A percentile compares a stretch with the other conserved stretches of the same genome.
These are phyloP conservation scores for Hirtodrosophila alboralis DNA, from an alignment of 2,888 invertebrate species.

Conservation along the genomic window DNA sequence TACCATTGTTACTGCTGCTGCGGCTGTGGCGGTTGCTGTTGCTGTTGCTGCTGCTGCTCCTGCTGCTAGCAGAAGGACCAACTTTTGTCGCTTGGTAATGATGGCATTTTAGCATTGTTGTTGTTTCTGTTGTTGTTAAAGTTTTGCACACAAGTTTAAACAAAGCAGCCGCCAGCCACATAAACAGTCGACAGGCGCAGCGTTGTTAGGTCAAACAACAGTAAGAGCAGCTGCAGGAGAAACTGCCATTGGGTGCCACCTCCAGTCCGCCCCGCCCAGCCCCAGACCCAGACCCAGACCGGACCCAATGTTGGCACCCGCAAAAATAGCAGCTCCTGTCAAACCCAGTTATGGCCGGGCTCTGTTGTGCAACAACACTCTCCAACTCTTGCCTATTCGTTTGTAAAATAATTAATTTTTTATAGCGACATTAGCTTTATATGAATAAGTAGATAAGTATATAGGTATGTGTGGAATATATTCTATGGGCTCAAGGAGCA, in stretches of 20 bases:
- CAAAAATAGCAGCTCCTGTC: conserved; percentile 60
- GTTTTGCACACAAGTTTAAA: conserved; percentile 79
- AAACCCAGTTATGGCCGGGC: conserved; percentile 44
- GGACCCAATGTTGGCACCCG: conserved; percentile 45
- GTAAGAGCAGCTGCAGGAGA: conserved; percentile 53
- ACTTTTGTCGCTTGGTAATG: conserved; percentile 80
- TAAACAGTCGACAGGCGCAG: conserved; percentile 76
- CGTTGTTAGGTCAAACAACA: conserved; percentile 72
- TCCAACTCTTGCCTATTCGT: conserved; percentile 27
- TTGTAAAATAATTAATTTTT: conserved; percentile 61
- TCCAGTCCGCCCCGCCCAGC: conserved; percentile 8
- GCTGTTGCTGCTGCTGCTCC: conserved; percentile 27
- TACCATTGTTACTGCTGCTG: conserved; percentile 58
- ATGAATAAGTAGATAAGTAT: conserved; percentile 11
- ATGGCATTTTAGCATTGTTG: conserved; percentile 76
- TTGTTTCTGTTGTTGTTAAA: conserved; percentile 62
- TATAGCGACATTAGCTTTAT: conserved; percentile 41
- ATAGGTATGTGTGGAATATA: not conserved
- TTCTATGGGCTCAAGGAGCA: too few species aligned
- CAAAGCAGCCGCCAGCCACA: conserved; percentile 80
- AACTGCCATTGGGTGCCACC: conserved; percentile 36
- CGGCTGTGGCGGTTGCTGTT: conserved; percentile 29
- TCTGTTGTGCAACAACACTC: conserved; percentile 22
- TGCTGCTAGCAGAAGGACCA: conserved; percentile 67
- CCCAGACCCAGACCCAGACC: too few species aligned